Evolutionary conservation across 2,888 invertebrate species (phyloP), one percentile per base, ranked within the genome.

Genomic region (Mythimna ferrago): DNA sequence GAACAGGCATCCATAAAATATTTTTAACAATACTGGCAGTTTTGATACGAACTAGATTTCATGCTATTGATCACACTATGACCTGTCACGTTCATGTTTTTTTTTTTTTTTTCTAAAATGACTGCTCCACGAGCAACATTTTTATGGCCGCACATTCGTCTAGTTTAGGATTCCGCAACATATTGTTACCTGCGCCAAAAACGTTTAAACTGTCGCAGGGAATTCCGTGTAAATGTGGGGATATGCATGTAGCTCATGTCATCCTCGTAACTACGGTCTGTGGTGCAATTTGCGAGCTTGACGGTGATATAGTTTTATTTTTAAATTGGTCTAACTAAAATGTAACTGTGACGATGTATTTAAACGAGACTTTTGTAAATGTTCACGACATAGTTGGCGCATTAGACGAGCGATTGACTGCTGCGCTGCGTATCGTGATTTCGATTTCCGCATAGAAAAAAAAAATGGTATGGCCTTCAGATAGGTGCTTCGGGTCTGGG

Each of bases 161-260:
- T 80, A 71, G 82, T 82, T 84, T 86, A 76, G 73, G 73, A 69
- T 66, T 63, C 84, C 71, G 71, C 53, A 64, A 76, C 65, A 73
- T 78, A 78, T 66, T 76, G 76, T 86, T 80, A 72, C 82, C 82
- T 82, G 76, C 63, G 56, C 80, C 78, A 78, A 81, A 84, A 83
- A 76, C 71, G 71, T 69, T 84, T 77, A 73, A 82, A 82, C 54
- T 76, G 80, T 82, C 84, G 61, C 75, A 66, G n/a, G 51, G 56
- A 77, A 75, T 75, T 76, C 78, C 48, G 64, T 73, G 57, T 56
- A 62, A 74, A 56, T 54, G 65, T n/a, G 11, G 63, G 16, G 67
- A 79, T 74, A 71, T 73, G 57, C 72, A 7, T 60, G 35, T 26
- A 69, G 66, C 71, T 77, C 62, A 61, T 71, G 71, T 66, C 41